These are phyloP conservation scores for Lota lota DNA, from an alignment of 2,113 vertebrate species.

Conservation along the genomic window DNA sequence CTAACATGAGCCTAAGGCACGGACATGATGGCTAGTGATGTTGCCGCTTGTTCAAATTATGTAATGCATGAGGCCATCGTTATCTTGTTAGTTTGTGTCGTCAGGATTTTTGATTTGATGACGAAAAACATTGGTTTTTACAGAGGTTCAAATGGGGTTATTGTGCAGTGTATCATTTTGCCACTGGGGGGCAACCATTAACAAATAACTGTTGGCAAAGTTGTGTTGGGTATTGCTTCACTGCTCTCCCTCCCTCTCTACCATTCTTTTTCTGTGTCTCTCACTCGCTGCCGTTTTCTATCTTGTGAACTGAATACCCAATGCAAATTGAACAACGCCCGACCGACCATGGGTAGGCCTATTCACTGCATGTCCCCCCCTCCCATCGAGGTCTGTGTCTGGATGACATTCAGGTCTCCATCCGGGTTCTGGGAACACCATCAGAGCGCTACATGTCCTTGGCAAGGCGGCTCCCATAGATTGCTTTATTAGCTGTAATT, in stretches of 20 bases:
- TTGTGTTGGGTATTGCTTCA: conserved; percentile 26
- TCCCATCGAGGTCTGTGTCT: not conserved
- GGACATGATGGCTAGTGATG: too few species aligned
- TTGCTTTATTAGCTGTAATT: conserved; percentile 63
- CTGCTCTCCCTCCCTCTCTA: conserved; percentile 38
- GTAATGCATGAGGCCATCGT: too few species aligned
- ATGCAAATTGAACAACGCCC: not conserved
- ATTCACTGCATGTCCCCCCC: not conserved
- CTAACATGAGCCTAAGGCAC: too few species aligned
- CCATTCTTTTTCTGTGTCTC: too few species aligned
- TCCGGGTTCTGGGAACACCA: not conserved
- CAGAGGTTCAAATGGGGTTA: conserved; percentile 8
- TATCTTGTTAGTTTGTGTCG: too few species aligned
- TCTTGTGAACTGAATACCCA: conserved; percentile 15
- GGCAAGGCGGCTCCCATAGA: conserved; percentile 54
- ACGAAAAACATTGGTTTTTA: not conserved
- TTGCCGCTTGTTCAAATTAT: too few species aligned
- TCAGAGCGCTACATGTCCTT: conserved; percentile 49
- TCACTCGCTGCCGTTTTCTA: not conserved
- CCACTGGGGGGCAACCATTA: conserved; percentile 71
- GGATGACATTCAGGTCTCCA: not conserved
- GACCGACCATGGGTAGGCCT: not conserved
- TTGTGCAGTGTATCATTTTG: conserved; percentile 34
- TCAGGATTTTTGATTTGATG: too few species aligned
- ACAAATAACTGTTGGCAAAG: conserved; percentile 52